Conservation (phyloP, 2,888 invertebrate species). For the Clivina fossor region DNA sequence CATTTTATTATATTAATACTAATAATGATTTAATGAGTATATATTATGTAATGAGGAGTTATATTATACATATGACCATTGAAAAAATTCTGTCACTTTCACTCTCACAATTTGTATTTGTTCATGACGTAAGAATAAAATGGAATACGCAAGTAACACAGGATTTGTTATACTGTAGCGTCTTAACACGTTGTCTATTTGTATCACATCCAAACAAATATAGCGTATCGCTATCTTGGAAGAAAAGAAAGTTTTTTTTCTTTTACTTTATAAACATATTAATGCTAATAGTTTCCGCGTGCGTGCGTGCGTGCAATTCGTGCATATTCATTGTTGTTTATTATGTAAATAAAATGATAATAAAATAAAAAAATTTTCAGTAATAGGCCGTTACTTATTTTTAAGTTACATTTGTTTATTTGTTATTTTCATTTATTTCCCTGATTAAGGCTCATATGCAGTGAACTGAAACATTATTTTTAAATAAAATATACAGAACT, state of each 20-base stretch:
- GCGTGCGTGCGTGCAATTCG: background rate
- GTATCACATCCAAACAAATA: background rate
- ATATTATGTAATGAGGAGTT: background rate
- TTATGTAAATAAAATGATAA: background rate
- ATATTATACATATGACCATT: conserved; percentile 3
- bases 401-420: too few relatives aligned
- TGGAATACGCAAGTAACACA: background rate
- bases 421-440: background rate
- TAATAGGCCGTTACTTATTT: too few relatives aligned
- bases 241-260: conserved; percentile 1
- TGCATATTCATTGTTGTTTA: background rate
- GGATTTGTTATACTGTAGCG: too few relatives aligned
- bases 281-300: background rate
- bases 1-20: too few relatives aligned
- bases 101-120: background rate
- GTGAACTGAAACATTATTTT: too few relatives aligned
- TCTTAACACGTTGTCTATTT: too few relatives aligned
- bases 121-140: conserved; percentile 2
- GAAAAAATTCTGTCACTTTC: conserved; percentile 7
- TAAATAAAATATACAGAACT: too few relatives aligned
- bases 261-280: too few relatives aligned
- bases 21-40: too few relatives aligned
- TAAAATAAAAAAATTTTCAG: background rate
- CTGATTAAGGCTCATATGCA: too few relatives aligned
- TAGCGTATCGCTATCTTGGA: background rate